Evolutionary conservation across 2,113 vertebrate genomes (phyloP).

Genomic region (Phyllostomus discolor): DNA sequence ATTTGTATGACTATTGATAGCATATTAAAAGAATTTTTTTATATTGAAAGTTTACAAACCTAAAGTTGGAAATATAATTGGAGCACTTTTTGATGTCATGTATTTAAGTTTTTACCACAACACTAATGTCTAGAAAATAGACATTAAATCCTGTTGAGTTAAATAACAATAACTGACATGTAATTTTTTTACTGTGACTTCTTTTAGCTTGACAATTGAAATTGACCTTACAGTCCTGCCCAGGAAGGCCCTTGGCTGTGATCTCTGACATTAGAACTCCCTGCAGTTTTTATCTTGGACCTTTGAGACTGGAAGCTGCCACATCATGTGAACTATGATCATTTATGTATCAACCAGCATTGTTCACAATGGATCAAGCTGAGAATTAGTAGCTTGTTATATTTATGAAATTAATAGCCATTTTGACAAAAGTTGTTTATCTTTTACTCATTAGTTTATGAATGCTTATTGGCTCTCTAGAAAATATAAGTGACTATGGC

Average conservation of each 20-base stretch:
- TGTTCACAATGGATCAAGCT: slow-evolving; percentile 78
- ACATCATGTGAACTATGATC: slow-evolving; percentile 86
- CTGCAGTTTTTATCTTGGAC: slow-evolving; percentile 82
- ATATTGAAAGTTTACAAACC: neutral
- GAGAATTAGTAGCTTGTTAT: slow-evolving; percentile 83
- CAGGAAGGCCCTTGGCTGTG: slow-evolving; percentile 79
- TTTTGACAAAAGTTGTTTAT: slow-evolving; percentile 83
- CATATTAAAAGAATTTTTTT: neutral
- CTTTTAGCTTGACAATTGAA: neutral
- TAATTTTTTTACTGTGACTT: slow-evolving; percentile 21
- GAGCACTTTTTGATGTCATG: neutral
- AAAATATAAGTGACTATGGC: slow-evolving; percentile 61
- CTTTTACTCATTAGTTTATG: slow-evolving; percentile 73
- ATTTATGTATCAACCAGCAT: slow-evolving; percentile 82
- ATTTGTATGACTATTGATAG: neutral
- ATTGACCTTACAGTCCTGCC: slow-evolving; percentile 3
- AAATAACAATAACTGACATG: neutral
- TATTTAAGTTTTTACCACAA: neutral
- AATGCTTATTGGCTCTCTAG: slow-evolving; percentile 71
- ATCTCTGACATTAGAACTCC: slow-evolving; percentile 80
- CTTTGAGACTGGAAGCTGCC: slow-evolving; percentile 84
- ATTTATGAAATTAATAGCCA: slow-evolving; percentile 86
- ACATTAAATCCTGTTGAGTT: neutral
- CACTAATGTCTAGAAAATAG: neutral
- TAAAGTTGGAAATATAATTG: neutral